These are phyloP conservation scores for Nemurella pictetii DNA, from an alignment of 2,888 invertebrate genomes.

Conservation along the genomic window DNA sequence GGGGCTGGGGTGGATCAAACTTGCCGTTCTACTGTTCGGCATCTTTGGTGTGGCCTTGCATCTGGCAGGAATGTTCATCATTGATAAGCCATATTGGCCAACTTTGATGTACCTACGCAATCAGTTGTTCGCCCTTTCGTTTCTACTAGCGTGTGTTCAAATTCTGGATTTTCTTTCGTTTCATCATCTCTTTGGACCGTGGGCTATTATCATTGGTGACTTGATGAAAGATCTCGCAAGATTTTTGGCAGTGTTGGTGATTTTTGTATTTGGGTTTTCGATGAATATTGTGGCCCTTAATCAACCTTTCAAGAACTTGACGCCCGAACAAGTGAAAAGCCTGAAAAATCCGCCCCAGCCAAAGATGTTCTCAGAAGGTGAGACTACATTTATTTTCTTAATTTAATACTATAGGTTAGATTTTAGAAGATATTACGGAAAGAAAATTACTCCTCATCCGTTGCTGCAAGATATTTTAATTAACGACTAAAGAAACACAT, in stretches of 20 bases:
- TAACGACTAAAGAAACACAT: no score
- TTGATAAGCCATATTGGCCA: slow-evolving; percentile 72
- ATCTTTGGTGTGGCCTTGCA: slow-evolving; percentile 91
- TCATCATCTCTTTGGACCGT: slow-evolving; percentile 98
- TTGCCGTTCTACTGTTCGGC: slow-evolving; percentile 82
- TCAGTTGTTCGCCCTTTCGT: slow-evolving; percentile 93
- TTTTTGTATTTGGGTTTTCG: slow-evolving; percentile 98
- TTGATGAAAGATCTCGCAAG: slow-evolving; percentile 91
- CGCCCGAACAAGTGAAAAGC: slow-evolving; percentile 59
- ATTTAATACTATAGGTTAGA: no score
- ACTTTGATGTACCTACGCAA: slow-evolving; percentile 93
- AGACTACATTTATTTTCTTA: neutral
- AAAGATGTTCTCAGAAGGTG: neutral
- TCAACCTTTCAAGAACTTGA: slow-evolving; percentile 82
- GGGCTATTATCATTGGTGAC: slow-evolving; percentile 99
- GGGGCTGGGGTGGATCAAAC: slow-evolving; percentile 92
- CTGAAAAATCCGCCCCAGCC: neutral
- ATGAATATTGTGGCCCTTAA: slow-evolving; percentile 95
- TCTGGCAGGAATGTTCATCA: slow-evolving; percentile 72
- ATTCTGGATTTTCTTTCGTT: slow-evolving; percentile 97
- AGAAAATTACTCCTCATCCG: no score
- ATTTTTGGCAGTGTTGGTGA: slow-evolving; percentile 94
- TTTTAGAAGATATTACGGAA: no score
- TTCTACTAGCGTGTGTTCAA: slow-evolving; percentile 95
- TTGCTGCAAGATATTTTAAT: no score